Conservation (phyloP, 2,113 vertebrate genomes). For the Lepidothrix coronata region DNA sequence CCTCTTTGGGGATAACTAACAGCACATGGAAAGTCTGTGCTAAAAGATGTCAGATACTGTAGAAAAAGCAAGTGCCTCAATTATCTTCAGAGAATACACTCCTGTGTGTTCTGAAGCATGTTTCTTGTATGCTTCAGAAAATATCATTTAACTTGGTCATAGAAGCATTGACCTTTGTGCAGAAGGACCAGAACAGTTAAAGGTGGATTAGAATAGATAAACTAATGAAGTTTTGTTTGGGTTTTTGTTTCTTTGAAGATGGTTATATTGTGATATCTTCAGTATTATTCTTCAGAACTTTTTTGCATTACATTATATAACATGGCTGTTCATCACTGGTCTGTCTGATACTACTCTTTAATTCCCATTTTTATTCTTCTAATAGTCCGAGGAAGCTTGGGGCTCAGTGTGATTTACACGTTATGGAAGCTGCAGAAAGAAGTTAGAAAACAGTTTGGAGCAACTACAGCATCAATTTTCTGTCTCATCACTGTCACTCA, state of each 20-base stretch:
- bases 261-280: background rate
- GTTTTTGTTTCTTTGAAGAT: background rate
- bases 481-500: slow-evolving; percentile 88
- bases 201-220: background rate
- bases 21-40: background rate
- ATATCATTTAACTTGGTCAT: background rate
- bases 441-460: slow-evolving; percentile 87
- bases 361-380: slow-evolving; percentile 4
- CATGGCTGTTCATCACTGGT: background rate
- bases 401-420: slow-evolving; percentile 77
- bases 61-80: background rate
- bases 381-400: slow-evolving; percentile 86
- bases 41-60: background rate
- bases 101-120: background rate
- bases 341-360: background rate
- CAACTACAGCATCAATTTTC: slow-evolving; percentile 82
- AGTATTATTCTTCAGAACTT: background rate
- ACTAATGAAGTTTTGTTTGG: background rate
- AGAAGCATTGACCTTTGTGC: background rate
- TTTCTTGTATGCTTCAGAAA: fast-evolving
- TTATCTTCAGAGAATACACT: background rate
- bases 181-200: background rate
- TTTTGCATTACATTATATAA: background rate
- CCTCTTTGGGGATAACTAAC: background rate
- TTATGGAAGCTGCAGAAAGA: slow-evolving; percentile 90